These are phyloP conservation scores for Drosophila sturtevanti DNA, from an alignment of 1,140 invertebrate genomes.

Conservation along the genomic window DNA sequence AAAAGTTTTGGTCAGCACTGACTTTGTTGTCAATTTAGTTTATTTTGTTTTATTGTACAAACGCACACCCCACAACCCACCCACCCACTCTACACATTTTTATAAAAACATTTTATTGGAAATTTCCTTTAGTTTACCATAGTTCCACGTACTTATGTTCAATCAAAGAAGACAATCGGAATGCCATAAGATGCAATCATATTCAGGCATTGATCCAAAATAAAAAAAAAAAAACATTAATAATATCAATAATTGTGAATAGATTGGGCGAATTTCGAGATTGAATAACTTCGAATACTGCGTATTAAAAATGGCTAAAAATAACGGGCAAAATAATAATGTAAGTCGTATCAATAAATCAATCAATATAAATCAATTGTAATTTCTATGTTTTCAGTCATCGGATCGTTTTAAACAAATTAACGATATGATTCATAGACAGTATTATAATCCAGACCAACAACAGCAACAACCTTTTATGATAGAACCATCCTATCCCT, in stretches of 20 bases:
- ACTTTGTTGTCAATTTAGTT: slow-evolving; percentile 1
- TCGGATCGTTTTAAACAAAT: not conserved
- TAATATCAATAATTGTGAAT: not conserved
- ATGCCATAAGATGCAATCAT: not conserved
- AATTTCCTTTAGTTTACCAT: not conserved
- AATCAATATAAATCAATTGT: not conserved
- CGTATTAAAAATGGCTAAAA: not conserved
- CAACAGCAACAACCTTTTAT: slow-evolving; percentile 1
- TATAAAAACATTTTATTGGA: not conserved
- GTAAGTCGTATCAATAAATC: not conserved
- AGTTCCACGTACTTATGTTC: not conserved
- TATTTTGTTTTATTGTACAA: not conserved
- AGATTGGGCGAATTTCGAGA: not conserved
- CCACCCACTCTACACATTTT: not conserved
- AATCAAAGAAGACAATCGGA: not conserved
- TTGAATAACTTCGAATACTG: no score
- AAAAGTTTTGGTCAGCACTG: not conserved
- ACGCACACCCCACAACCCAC: no score
- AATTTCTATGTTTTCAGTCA: not conserved
- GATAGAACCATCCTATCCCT: not conserved
- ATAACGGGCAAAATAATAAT: not conserved
- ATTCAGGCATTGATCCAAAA: not conserved
- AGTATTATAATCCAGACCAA: not conserved
- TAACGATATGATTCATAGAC: not conserved
- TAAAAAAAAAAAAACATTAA: not conserved